Conservation (phyloP, 2,797 vertebrate species). For the Poliocrania exsul region DNA sequence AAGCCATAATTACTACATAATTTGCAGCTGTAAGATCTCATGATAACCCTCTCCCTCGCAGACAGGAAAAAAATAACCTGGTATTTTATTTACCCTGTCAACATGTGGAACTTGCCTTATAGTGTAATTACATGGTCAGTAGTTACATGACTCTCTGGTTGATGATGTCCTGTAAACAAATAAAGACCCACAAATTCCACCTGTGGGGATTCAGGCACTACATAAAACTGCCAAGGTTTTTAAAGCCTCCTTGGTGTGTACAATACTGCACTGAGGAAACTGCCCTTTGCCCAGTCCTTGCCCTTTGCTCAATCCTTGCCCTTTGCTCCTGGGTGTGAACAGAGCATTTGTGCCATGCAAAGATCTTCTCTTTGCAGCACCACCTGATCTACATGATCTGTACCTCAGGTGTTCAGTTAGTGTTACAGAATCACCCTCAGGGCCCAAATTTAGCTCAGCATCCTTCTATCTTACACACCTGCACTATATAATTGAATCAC, state of each 20-base stretch:
- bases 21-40: not conserved
- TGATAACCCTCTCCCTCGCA: conserved; percentile 15
- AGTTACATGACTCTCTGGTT: conserved; percentile 47
- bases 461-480: not conserved
- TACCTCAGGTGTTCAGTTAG: not conserved
- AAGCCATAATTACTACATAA: conserved; percentile 37
- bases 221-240: not conserved
- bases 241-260: not conserved
- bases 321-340: not conserved
- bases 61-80: conserved; percentile 44
- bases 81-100: conserved; percentile 71
- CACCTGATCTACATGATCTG: not conserved
- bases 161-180: conserved; percentile 49
- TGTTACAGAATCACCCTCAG: not conserved
- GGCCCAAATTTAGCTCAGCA: not conserved
- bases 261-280: not conserved
- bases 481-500: not conserved
- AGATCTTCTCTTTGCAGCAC: not conserved
- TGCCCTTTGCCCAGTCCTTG: not conserved
- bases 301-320: not conserved
- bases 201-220: not conserved
- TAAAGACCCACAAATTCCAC: conserved; percentile 26
- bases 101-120: conserved; percentile 39
- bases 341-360: not conserved
- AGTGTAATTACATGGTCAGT: conserved; percentile 71